Conservation (phyloP, 2,797 vertebrate species). For the Falco biarmicus region DNA sequence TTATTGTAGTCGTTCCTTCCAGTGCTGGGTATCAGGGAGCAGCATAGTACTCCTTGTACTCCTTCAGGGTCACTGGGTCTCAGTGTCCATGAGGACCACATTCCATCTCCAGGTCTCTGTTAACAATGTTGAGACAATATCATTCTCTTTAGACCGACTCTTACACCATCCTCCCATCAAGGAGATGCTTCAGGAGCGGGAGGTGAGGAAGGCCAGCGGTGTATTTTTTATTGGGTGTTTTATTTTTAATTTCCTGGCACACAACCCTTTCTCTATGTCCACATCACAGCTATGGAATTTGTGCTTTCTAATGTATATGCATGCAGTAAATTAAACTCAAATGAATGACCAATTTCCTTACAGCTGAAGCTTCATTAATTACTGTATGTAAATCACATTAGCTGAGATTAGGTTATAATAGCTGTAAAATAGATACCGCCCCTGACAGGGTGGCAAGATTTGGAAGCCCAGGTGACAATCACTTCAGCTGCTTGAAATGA, state of each 20-base stretch:
- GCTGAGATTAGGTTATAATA: constrained; percentile 56
- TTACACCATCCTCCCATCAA: accelerated
- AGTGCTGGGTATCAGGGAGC: too few relatives aligned
- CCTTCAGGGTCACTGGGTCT: too few relatives aligned
- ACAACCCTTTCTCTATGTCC: neutral
- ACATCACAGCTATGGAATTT: neutral
- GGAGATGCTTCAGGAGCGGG: accelerated
- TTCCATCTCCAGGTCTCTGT: too few relatives aligned
- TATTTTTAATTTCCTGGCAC: neutral
- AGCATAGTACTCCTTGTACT: too few relatives aligned
- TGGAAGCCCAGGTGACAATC: neutral
- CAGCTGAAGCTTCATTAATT: constrained; percentile 63
- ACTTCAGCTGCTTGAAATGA: neutral
- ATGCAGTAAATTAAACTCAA: constrained; percentile 63
- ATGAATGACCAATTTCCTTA: constrained; percentile 56
- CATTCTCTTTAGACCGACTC: too few relatives aligned
- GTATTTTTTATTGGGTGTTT: neutral
- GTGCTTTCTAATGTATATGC: constrained; percentile 28
- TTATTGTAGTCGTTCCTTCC: too few relatives aligned
- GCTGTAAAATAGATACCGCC: constrained; percentile 34
- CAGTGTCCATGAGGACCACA: too few relatives aligned
- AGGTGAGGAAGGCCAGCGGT: neutral
- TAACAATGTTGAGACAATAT: too few relatives aligned
- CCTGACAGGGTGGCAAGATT: neutral
- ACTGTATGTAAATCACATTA: constrained; percentile 59